phyloP scores from a whole-genome alignment of 2,888 invertebrate genomes.

The Cosmia trapezina region DNA sequence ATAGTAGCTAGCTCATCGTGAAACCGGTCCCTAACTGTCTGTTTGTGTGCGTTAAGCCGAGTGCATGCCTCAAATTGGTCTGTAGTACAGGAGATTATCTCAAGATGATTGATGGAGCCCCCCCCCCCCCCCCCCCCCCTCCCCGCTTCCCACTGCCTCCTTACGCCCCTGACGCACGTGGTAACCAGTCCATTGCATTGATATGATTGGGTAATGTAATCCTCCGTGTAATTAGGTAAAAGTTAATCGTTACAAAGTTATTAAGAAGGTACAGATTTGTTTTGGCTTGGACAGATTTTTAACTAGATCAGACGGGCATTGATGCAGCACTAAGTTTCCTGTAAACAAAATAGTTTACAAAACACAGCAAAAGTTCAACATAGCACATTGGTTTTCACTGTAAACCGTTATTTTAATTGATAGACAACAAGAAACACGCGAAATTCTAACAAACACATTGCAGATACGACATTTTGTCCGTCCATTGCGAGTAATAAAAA shows the following conservation, averaged over 20 bases:
- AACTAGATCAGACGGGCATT: neutral
- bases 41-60: constrained; percentile 85
- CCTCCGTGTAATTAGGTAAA: constrained; percentile 68
- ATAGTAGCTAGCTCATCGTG: constrained; percentile 54
- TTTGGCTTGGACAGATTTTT: constrained; percentile 13
- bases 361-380: neutral
- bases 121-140: constrained; percentile 34
- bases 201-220: constrained; percentile 69
- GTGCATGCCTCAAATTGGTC: constrained; percentile 87
- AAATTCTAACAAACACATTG: constrained; percentile 41
- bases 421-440: constrained; percentile 33
- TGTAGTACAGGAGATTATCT: constrained; percentile 92
- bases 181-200: constrained; percentile 65
- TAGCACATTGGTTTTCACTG: constrained; percentile 26
- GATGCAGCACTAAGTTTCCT: neutral
- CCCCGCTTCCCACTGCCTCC: neutral
- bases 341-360: neutral
- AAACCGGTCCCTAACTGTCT: constrained; percentile 59
- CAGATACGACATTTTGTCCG: constrained; percentile 54
- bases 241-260: constrained; percentile 56
- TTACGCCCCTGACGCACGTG: constrained; percentile 32
- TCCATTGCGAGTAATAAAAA: constrained; percentile 61
- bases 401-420: constrained; percentile 33
- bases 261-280: constrained; percentile 33
- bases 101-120: constrained; percentile 90